Evolutionary conservation across 2,113 vertebrate species (phyloP).

Genomic region (Colistium nudipinnis): DNA sequence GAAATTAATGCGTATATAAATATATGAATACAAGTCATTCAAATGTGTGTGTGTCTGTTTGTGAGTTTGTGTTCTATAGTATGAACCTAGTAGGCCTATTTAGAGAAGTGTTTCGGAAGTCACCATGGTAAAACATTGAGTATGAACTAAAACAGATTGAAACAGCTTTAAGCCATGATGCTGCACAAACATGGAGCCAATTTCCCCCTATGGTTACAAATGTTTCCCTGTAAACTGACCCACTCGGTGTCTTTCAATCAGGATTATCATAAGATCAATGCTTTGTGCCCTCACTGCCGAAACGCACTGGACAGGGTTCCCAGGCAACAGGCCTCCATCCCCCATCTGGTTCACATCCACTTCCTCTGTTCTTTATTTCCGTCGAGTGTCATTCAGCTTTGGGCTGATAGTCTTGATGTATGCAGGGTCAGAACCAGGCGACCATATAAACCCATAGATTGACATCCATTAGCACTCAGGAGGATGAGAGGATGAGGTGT

Average conservation of each 20-base stretch:
- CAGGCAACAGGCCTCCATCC: constrained; percentile 73
- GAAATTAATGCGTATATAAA: no score
- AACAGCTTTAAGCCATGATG: neutral
- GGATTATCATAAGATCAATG: constrained; percentile 80
- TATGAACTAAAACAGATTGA: neutral
- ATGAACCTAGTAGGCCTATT: no score
- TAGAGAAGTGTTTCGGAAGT: neutral
- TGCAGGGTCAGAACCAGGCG: constrained; percentile 68
- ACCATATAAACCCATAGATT: neutral
- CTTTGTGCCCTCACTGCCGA: constrained; percentile 37
- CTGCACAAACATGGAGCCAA: neutral
- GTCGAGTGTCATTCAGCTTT: constrained; percentile 42
- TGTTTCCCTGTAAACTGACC: constrained; percentile 1
- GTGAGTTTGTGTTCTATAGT: no score
- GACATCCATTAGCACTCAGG: constrained; percentile 4
- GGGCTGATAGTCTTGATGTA: constrained; percentile 63
- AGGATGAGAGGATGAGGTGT: neutral
- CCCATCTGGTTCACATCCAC: constrained; percentile 4
- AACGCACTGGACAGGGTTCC: constrained; percentile 63
- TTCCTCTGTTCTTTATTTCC: constrained; percentile 21
- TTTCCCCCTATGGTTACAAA: neutral
- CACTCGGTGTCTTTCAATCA: constrained; percentile 19
- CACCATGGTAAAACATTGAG: neutral
- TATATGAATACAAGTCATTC: no score
- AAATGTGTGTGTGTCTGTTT: no score